A percentile compares a stretch with the other conserved stretches of the same genome.
These are phyloP conservation scores for Acrocephalus arundinaceus DNA, from an alignment of 2,113 vertebrate species.

Conservation along the genomic window DNA sequence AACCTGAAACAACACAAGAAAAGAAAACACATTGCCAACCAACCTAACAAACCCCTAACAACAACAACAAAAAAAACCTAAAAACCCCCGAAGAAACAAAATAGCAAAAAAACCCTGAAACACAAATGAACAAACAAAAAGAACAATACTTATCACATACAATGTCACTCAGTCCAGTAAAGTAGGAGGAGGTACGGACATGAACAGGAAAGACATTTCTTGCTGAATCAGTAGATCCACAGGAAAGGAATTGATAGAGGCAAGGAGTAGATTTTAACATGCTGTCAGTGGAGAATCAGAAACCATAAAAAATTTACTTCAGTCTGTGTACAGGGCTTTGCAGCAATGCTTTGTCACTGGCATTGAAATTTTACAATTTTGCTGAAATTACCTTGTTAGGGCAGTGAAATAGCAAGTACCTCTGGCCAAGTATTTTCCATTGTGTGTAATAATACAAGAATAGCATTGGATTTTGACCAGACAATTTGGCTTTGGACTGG, in stretches of 20 bases:
- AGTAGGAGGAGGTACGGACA: not conserved
- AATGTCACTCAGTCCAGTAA: not conserved
- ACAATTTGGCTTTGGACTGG: not conserved
- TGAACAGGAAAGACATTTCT: not conserved
- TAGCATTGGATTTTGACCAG: not conserved
- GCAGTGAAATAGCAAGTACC: not conserved
- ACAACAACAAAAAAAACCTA: too few relatives aligned
- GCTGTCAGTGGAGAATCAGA: not conserved
- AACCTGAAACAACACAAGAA: not conserved
- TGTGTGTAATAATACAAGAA: not conserved
- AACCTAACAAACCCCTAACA: not conserved
- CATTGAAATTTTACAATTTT: not conserved
- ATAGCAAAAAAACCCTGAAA: fast-evolving
- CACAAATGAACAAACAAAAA: not conserved
- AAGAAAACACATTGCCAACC: too few relatives aligned
- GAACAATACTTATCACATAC: not conserved
- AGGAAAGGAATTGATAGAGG: not conserved
- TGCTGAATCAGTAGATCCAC: not conserved
- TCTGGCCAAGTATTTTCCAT: not conserved
- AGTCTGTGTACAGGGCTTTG: not conserved
- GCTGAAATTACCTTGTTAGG: not conserved
- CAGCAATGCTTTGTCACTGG: not conserved
- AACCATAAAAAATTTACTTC: not conserved
- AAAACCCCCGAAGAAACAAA: not conserved
- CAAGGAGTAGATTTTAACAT: not conserved